Percentiles rank a stretch among this genome's conserved stretches.
Evolutionary conservation across 2,797 vertebrate species (phyloP).

Genomic region (Coendou prehensilis): DNA sequence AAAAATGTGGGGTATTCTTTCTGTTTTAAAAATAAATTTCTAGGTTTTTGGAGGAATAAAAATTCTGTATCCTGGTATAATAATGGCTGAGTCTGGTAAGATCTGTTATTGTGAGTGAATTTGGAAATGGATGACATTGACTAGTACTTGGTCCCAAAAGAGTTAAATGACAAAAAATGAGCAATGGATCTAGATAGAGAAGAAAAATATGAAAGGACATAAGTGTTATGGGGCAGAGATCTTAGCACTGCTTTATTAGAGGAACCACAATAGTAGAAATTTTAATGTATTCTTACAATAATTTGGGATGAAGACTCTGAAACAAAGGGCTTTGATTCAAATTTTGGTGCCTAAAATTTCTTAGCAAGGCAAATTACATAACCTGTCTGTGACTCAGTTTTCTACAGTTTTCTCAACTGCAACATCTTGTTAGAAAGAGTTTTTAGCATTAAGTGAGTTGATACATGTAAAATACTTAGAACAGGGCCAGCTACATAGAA

Average conservation of each 20-base stretch:
- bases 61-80: conserved; percentile 34
- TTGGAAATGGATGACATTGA: not conserved
- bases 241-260: not conserved
- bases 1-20: not conserved
- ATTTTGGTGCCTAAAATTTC: not conserved
- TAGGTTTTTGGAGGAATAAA: not conserved
- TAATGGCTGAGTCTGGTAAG: not conserved
- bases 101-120: not conserved
- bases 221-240: not conserved
- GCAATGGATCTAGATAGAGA: not conserved
- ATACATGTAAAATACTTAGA: not conserved
- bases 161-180: not conserved
- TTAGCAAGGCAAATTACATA: not conserved
- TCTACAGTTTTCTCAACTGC: not conserved
- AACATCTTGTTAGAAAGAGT: not conserved
- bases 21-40: not conserved
- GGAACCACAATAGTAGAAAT: not conserved
- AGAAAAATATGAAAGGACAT: not conserved
- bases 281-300: not conserved
- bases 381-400: not conserved
- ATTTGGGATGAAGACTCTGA: not conserved
- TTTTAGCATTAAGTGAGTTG: not conserved
- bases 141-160: not conserved
- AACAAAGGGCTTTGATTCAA: not conserved
- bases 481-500: not conserved